phyloP scores from a whole-genome alignment of 2,113 vertebrate species.

The Cyanoliseus patagonus region DNA sequence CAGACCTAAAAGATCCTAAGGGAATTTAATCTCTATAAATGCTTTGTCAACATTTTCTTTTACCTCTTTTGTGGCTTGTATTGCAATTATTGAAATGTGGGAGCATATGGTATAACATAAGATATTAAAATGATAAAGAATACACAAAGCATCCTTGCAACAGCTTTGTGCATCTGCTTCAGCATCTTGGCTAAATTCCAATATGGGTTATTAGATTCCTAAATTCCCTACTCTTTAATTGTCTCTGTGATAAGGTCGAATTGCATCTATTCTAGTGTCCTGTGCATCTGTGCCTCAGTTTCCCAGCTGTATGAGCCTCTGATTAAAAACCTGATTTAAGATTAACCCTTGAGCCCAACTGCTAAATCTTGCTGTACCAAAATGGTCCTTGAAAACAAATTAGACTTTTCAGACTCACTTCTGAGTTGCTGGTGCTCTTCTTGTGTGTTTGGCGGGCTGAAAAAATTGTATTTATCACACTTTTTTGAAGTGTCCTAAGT shows the following conservation, averaged over 20 bases:
- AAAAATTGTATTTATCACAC: background rate
- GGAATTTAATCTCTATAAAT: conserved; percentile 59
- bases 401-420: background rate
- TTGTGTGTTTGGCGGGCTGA: background rate
- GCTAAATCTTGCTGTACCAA: background rate
- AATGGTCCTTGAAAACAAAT: background rate
- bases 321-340: conserved; percentile 25
- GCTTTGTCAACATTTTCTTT: conserved; percentile 57
- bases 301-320: conserved; percentile 43
- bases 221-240: conserved; percentile 68
- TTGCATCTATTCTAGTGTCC: conserved; percentile 36
- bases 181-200: conserved; percentile 65
- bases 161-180: conserved; percentile 67
- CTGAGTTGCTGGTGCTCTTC: background rate
- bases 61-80: conserved; percentile 62
- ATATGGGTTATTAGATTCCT: conserved; percentile 58
- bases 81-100: conserved; percentile 61
- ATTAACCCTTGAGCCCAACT: conserved; percentile 16
- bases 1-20: conserved; percentile 20
- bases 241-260: conserved; percentile 2
- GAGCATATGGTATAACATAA: conserved; percentile 67
- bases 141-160: conserved; percentile 63
- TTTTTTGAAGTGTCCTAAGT: background rate
- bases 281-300: conserved; percentile 66
- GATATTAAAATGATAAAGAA: conserved; percentile 71